These are phyloP conservation scores for Chelon auratus DNA, from an alignment of 2,797 vertebrate species.

Conservation along the genomic window DNA sequence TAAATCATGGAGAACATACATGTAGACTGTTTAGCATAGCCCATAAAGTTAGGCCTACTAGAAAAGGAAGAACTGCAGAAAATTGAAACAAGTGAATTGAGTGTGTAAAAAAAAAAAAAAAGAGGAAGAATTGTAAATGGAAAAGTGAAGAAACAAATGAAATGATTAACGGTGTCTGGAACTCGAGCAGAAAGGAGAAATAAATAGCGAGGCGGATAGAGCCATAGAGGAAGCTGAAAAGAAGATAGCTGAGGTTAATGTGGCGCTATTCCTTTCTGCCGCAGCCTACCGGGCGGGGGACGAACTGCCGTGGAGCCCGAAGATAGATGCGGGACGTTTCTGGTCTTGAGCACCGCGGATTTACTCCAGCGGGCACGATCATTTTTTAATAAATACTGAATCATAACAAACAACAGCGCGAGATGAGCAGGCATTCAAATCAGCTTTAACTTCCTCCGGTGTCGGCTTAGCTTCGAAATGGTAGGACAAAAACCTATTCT, in stretches of 20 bases:
- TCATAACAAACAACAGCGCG: constrained; percentile 59
- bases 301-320: constrained; percentile 51
- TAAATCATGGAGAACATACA: too few relatives aligned
- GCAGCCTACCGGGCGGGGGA: constrained; percentile 53
- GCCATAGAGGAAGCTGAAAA: not conserved
- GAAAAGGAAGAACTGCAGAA: too few relatives aligned
- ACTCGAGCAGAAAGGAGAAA: too few relatives aligned
- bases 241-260: constrained; percentile 45
- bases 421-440: constrained; percentile 70
- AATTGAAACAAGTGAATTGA: too few relatives aligned
- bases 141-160: too few relatives aligned
- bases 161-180: too few relatives aligned
- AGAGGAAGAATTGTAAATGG: too few relatives aligned
- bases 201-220: not conserved
- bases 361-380: constrained; percentile 69
- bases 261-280: constrained; percentile 56
- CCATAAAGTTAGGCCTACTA: too few relatives aligned
- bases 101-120: too few relatives aligned
- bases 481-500: constrained; percentile 68
- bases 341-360: constrained; percentile 72
- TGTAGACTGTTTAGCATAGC: too few relatives aligned
- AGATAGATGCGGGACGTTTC: constrained; percentile 77
- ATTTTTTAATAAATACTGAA: constrained; percentile 62
- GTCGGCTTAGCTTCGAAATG: constrained; percentile 76
- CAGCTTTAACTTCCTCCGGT: constrained; percentile 66